Evolutionary conservation across 2,888 invertebrate species (phyloP), one percentile per base, ranked within the genome.

Genomic region (Caenorhabditis plicata): DNA sequence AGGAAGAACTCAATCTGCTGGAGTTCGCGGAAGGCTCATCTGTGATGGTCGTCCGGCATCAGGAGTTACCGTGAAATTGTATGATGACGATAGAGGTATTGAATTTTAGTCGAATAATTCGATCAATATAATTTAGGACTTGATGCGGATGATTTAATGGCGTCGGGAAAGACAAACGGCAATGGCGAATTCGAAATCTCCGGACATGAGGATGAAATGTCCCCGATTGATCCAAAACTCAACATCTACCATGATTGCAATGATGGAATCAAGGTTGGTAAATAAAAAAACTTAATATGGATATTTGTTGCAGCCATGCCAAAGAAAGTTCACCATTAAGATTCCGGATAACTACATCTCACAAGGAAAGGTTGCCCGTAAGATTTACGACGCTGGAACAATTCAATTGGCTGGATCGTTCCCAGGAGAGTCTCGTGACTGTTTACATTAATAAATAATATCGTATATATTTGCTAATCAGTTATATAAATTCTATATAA

Each of bases 241-340:
- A 79, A 77, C 57, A 73, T 76, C 39, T 77, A 77, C 48, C 78
- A 80, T 54, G 77, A 80, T 47, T 80, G 78, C 60, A 77, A 78
- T 40, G 78, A 78, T 43, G 61, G 61, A 51, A 61, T 61, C 26
- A 61, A 61, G 38, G 49, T 41, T 23, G 1, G 13, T 33, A n/a
- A 27, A n/a, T n/a, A n/a, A n/a, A n/a, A n/a, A n/a, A n/a, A n/a
- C n/a, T n/a, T n/a, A n/a, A n/a, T n/a, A n/a, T n/a, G n/a, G n/a
- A n/a, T n/a, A n/a, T n/a, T n/a, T n/a, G n/a, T 45, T 67, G 32
- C 50, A 71, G 64, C 75, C 75, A 9, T 75, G 75, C 52, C 74
- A 75, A 51, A 58, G 74, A 49, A 75, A 75, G 50, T 68, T 75
- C 69, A 74, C 71, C 35, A 71, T 75, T 62, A 68, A 68, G 47